Evolutionary conservation across 2,888 invertebrate species (phyloP).

Genomic region (Diarsia mendica): DNA sequence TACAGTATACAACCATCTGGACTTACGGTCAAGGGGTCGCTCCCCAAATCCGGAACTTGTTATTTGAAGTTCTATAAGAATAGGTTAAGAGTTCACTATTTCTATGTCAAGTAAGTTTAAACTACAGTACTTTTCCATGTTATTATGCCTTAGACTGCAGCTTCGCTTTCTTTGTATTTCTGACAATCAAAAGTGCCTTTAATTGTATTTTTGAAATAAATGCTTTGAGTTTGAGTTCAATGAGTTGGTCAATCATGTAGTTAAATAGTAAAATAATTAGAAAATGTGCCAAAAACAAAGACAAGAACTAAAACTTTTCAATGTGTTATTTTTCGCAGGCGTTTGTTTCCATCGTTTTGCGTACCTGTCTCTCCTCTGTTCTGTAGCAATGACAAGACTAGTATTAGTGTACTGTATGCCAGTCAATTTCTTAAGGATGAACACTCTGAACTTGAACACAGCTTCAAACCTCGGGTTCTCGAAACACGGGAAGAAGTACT

Average conservation of each 20-base stretch:
- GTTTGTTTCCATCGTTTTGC: constrained; percentile 16
- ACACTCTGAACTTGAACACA: constrained; percentile 82
- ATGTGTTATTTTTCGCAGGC: neutral
- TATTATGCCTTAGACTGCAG: too few species aligned
- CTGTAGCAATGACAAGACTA: constrained; percentile 80
- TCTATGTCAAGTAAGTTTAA: neutral
- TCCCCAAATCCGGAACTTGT: constrained; percentile 16
- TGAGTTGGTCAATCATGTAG: neutral
- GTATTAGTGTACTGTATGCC: constrained; percentile 78
- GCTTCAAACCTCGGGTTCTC: constrained; percentile 94
- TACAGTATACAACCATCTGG: constrained; percentile 26
- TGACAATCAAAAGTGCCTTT: too few species aligned
- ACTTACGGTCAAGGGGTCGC: constrained; percentile 25
- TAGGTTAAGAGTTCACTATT: neutral
- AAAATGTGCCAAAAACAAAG: neutral
- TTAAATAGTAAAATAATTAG: neutral
- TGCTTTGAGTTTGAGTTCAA: too few species aligned
- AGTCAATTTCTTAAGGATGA: constrained; percentile 65
- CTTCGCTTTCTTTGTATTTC: too few species aligned
- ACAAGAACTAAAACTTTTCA: neutral
- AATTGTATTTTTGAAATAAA: too few species aligned
- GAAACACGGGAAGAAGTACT: constrained; percentile 93
- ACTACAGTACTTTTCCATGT: too few species aligned
- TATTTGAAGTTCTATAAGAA: neutral
- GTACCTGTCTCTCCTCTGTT: constrained; percentile 76